Evolutionary conservation across 2,888 invertebrate species (phyloP), one percentile per base, ranked within the genome.

Genomic region (Chloroclystis v-ata): DNA sequence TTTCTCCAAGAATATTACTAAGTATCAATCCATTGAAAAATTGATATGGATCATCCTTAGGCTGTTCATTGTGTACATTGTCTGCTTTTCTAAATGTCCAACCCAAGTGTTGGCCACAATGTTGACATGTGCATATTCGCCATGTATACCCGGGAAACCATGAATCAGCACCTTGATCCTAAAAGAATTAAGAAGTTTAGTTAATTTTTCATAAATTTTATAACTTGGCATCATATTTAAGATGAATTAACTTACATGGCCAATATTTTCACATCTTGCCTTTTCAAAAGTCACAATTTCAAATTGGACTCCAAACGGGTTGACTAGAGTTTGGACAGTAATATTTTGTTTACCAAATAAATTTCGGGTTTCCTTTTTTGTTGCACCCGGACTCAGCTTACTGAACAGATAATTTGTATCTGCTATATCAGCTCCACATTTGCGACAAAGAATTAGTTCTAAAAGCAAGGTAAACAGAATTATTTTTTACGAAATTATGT

Each of bases 131-230:
- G 60, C 91, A 91, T 43, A 90, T 82, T 38, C 89, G 86, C 92
- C 92, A 92, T 9, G 86, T 86, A 61, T 89, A 92, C 8, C 91
- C 91, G n/a, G 91, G 91, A 69, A 90, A 92, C 91, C 92, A 92
- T 6, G 90, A 89, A 64, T 90, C 88, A 32, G 89, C 89, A 46
- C 82, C 75, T 60, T 89, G 88, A 71, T 85, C 89, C 89, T 90
- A 16, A 4, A 35, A 7, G 20, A 24, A 7, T 5, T 10, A 14
- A 10, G 37, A 29, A 43, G 30, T 35, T 20, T n/a, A 26, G n/a
- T n/a, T n/a, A n/a, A n/a, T n/a, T n/a, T n/a, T n/a, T n/a, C n/a
- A n/a, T n/a, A n/a, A n/a, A n/a, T n/a, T n/a, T n/a, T n/a, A n/a
- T n/a, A n/a, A n/a, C n/a, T n/a, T n/a, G n/a, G n/a, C n/a, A n/a